A percentile compares a stretch with the other conserved stretches of the same genome.
phyloP scores from a whole-genome alignment of 2,888 invertebrate genomes.

The Temnothorax unifasciatus region DNA sequence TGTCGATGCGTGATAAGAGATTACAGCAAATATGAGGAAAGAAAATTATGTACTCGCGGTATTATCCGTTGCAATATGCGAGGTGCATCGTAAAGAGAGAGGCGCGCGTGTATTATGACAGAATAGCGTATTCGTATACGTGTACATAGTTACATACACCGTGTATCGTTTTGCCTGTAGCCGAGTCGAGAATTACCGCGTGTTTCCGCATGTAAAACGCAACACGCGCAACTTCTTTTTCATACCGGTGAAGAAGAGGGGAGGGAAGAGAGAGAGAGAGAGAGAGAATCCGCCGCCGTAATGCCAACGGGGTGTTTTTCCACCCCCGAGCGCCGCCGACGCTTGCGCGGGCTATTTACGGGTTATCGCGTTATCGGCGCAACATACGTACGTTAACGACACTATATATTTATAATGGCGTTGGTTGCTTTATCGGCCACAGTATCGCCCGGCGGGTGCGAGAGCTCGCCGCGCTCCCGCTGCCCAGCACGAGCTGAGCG shows the following conservation, averaged over 20 bases:
- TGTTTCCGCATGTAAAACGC: constrained; percentile 35
- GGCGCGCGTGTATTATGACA: neutral
- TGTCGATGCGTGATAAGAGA: constrained; percentile 42
- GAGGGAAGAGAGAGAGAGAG: neutral
- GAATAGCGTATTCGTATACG: neutral
- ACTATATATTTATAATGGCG: constrained; percentile 61
- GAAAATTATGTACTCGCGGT: constrained; percentile 27
- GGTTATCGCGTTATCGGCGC: constrained; percentile 65
- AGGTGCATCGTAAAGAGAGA: constrained; percentile 20
- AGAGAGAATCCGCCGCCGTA: constrained; percentile 11
- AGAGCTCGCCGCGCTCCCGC: constrained; percentile 14
- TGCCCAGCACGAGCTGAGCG: constrained; percentile 53
- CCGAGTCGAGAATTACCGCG: constrained; percentile 37
- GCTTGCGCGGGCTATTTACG: constrained; percentile 58
- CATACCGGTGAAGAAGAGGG: neutral
- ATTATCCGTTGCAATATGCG: constrained; percentile 31
- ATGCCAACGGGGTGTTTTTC: constrained; percentile 18
- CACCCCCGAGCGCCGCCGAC: constrained; percentile 7
- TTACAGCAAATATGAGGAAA: constrained; percentile 40
- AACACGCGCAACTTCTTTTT: constrained; percentile 42
- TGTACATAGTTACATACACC: neutral
- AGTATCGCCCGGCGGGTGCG: constrained; percentile 63
- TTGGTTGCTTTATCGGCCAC: constrained; percentile 64
- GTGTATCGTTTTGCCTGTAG: constrained; percentile 19
- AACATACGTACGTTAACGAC: constrained; percentile 56